These are phyloP conservation scores for Melanophora roralis DNA, from an alignment of 2,888 invertebrate genomes.

Conservation along the genomic window DNA sequence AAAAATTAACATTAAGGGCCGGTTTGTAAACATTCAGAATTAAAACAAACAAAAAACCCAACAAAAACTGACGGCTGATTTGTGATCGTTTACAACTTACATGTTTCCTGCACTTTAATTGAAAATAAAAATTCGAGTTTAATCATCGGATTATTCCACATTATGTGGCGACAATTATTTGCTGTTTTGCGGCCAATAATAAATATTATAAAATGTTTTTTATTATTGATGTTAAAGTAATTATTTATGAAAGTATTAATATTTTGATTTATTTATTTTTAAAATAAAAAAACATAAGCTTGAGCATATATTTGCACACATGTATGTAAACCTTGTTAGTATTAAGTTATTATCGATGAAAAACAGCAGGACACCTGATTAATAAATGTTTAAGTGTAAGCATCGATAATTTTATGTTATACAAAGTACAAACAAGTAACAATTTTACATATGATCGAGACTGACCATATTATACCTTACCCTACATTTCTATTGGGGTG, in stretches of 20 bases:
- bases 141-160: constrained; percentile 44
- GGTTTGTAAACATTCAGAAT: too few species aligned
- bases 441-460: too few species aligned
- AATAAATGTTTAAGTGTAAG: too few species aligned
- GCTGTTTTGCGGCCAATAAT: constrained; percentile 53
- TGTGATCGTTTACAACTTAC: not conserved
- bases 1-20: too few species aligned
- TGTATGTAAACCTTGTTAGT: not conserved
- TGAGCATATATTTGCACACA: not conserved
- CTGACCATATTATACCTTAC: too few species aligned
- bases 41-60: too few species aligned
- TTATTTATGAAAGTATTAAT: constrained; percentile 44
- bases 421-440: too few species aligned
- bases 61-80: not conserved
- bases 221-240: constrained; percentile 38
- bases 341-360: not conserved
- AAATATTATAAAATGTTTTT: constrained; percentile 43
- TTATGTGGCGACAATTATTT: constrained; percentile 53
- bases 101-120: constrained; percentile 21
- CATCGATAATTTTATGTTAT: too few species aligned
- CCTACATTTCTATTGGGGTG: too few species aligned
- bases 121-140: constrained; percentile 25
- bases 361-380: not conserved
- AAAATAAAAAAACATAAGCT: not conserved
- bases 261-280: constrained; percentile 44